Conservation (phyloP, 2,797 vertebrate species). For the Catharus ustulatus region DNA sequence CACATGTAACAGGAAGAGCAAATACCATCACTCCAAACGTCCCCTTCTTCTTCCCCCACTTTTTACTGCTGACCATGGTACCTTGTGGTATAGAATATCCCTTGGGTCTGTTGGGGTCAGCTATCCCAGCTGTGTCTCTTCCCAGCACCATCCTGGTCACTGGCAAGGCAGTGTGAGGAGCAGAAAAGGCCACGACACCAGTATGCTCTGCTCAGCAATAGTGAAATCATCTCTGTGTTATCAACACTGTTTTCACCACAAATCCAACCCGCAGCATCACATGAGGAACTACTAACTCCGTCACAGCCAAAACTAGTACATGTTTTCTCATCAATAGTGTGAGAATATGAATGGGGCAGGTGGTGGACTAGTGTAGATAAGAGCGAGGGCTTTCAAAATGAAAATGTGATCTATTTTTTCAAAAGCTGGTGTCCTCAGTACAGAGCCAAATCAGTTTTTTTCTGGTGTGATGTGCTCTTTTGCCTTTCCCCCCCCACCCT, state of each 20-base stretch:
- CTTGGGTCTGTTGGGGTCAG: neutral
- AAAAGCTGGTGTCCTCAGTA: neutral
- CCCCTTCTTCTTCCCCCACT: neutral
- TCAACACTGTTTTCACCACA: neutral
- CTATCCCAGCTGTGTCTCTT: neutral
- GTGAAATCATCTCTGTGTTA: neutral
- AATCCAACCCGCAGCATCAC: neutral
- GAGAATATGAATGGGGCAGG: neutral
- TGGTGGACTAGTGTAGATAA: neutral
- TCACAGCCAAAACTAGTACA: neutral
- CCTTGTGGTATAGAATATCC: neutral
- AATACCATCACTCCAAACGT: accelerated
- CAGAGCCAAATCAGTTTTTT: slow-evolving; percentile 5
- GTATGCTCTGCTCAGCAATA: neutral
- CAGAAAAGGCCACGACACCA: neutral
- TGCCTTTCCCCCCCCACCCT: neutral
- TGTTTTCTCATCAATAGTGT: neutral
- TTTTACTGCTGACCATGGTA: neutral
- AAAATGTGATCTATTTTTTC: neutral
- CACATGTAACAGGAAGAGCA: accelerated
- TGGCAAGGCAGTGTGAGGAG: neutral
- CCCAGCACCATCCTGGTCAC: neutral
- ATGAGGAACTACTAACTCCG: neutral
- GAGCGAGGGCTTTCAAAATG: neutral
- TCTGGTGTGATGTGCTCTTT: neutral